Conservation (phyloP, 2,797 vertebrate genomes). For the Amblyraja radiata region DNA sequence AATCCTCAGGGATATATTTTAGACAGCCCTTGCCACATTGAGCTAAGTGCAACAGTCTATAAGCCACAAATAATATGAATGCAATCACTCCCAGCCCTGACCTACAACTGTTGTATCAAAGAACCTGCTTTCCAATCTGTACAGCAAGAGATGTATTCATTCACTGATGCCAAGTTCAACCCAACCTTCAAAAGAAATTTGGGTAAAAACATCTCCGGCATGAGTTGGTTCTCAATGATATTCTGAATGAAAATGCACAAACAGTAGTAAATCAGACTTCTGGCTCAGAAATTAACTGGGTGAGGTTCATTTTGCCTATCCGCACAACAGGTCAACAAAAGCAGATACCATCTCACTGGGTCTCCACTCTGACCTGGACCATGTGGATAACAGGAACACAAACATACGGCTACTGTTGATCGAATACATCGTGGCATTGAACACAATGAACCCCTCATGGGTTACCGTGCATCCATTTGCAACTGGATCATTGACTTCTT, state of each 20-base stretch:
- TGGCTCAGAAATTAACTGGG: too few species aligned
- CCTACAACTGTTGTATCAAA: neutral
- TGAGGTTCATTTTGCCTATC: too few species aligned
- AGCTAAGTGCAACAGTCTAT: neutral
- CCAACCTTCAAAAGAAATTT: neutral
- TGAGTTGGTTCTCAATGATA: neutral
- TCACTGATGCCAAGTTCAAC: neutral
- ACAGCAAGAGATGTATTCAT: neutral
- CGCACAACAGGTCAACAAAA: too few species aligned
- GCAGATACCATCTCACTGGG: too few species aligned
- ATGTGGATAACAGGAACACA: too few species aligned
- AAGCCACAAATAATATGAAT: neutral
- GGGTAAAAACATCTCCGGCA: neutral
- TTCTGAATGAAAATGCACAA: neutral
- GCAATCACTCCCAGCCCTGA: neutral
- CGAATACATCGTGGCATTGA: too few species aligned
- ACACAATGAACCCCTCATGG: too few species aligned
- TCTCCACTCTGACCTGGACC: too few species aligned
- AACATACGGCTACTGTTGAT: too few species aligned
- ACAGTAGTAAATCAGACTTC: neutral
- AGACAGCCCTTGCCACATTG: neutral
- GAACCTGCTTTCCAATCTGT: neutral
- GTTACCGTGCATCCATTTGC: too few species aligned
- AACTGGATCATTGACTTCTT: too few species aligned
- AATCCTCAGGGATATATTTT: neutral